Evolutionary conservation across 2,888 invertebrate species (phyloP).

Genomic region (Callimorpha dominula): DNA sequence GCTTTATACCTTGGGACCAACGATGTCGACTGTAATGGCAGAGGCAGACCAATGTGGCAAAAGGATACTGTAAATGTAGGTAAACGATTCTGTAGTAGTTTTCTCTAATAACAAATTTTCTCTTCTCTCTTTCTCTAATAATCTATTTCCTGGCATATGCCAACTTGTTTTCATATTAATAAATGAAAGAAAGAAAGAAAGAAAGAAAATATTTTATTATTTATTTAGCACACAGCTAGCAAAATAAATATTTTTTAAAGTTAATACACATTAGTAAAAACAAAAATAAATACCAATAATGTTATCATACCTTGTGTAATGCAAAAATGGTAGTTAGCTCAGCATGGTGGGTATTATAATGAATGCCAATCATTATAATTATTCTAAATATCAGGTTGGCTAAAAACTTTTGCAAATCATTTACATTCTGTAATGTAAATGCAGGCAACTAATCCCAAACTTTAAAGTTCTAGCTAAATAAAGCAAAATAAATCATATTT

Average conservation of each 20-base stretch:
- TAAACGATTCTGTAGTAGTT: neutral
- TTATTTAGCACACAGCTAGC: too few relatives aligned
- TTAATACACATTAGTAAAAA: too few relatives aligned
- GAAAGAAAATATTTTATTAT: too few relatives aligned
- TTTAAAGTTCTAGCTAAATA: conserved; percentile 31
- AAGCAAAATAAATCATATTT: conserved; percentile 48
- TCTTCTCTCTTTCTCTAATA: too few relatives aligned
- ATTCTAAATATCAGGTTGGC: neutral
- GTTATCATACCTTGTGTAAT: too few relatives aligned
- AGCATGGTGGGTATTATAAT: too few relatives aligned
- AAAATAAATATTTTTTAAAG: too few relatives aligned
- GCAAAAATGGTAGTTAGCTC: too few relatives aligned
- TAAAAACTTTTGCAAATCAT: neutral
- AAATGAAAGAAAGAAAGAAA: too few relatives aligned
- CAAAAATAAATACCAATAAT: too few relatives aligned
- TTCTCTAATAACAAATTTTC: too few relatives aligned
- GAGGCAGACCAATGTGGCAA: neutral
- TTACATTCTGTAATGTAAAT: neutral
- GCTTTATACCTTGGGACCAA: neutral
- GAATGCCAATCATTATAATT: neutral
- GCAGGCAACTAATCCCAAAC: conserved; percentile 39
- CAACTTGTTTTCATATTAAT: neutral
- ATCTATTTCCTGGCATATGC: neutral
- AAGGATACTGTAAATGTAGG: neutral
- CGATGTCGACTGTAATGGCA: neutral